Conservation (phyloP, 92 coral and sea anemone genomes). For the Umimayanthus kanabou region DNA sequence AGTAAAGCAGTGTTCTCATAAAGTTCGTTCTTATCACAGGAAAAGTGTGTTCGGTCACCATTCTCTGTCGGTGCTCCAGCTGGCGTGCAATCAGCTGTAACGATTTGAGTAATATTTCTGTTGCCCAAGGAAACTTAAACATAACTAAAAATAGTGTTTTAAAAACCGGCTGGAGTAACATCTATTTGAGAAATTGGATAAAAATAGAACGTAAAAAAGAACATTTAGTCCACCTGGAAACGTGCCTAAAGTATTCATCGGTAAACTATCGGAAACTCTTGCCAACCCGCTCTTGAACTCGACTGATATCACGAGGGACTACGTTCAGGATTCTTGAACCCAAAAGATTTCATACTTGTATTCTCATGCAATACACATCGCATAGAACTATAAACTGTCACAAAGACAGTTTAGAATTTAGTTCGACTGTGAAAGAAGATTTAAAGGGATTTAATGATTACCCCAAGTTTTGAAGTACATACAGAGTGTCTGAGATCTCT, state of each 20-base stretch:
- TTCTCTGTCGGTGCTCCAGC: not conserved
- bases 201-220: not conserved
- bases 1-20: too few species aligned
- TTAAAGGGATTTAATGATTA: not conserved
- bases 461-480: too few species aligned
- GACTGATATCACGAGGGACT: not conserved
- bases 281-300: not conserved
- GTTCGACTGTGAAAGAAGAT: not conserved
- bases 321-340: not conserved
- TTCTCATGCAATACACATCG: not conserved
- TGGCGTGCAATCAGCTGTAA: not conserved
- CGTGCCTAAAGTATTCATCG: not conserved
- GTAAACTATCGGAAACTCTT: not conserved
- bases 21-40: not conserved
- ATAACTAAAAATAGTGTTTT: too few species aligned
- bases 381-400: not conserved
- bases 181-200: not conserved
- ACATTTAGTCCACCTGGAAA: not conserved
- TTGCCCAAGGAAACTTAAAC: not conserved
- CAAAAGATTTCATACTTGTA: not conserved
- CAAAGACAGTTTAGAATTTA: too few species aligned
- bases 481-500: not conserved
- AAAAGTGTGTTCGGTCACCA: not conserved
- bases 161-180: too few species aligned
- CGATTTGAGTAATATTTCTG: not conserved